Base-by-base conservation (phyloP, 2,797 vertebrate genomes). In the Sphaeramia orbicularis region DNA sequence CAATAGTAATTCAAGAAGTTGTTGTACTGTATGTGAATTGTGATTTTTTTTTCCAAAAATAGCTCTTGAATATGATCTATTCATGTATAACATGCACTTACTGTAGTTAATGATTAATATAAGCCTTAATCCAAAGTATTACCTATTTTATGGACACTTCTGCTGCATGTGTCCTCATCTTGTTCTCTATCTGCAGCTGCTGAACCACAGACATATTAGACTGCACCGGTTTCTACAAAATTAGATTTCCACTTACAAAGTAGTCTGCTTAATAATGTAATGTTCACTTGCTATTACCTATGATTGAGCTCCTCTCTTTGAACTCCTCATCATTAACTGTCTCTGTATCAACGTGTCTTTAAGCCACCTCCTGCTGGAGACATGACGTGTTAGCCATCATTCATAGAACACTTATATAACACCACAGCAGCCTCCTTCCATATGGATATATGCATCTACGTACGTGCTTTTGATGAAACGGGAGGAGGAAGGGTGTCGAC, bases 391-490 rank as follows among this genome's bases (percentile, higher is more conserved):
- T 69, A 58, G 70, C 52, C 45, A 68, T 83, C 66, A 37, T 71
- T 81, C 67, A 80, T 3, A 57, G 65, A 58, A 71, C 44, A 59
- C 74, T 92, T 88, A 86, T 2, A 44, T 83, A 92, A 92, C 80
- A 62, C 4, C 65, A 18, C 78, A 32, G 30, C 30, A 32, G 30
- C 30, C 65, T 49, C 72, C 54, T 78, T 68, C 71, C 40, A 3
- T 70, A 71, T 65, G 59, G 47, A 75, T 61, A 36, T 45, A 51
- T 60, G 41, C 53, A 43, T 71, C 38, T n/a, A 6, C 30, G 7
- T 40, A 18, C 44, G 49, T 14, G 53, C 61, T 49, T 4, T 43
- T 64, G 78, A 74, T 2, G 35, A 65, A 78, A 44, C 6, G 0
- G 65, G 45, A 62, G 27, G 48, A 64, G 40, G 51, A 63, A 27